Evolutionary conservation across 2,797 vertebrate species (phyloP).

Genomic region (Pelobates cultripes): DNA sequence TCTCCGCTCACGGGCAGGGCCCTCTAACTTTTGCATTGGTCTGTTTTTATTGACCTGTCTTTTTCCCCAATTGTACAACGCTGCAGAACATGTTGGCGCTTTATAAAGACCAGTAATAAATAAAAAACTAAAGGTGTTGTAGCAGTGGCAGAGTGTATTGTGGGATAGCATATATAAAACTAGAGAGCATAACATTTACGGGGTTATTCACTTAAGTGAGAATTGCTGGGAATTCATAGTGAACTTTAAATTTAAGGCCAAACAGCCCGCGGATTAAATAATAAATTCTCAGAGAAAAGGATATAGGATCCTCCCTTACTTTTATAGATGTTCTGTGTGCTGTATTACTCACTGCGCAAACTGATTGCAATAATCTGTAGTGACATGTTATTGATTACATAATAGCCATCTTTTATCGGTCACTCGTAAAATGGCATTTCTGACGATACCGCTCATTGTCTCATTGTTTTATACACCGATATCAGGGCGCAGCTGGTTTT

Average conservation of each 20-base stretch:
- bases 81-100: too few relatives aligned
- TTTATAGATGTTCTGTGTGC: slow-evolving; percentile 30
- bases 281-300: slow-evolving; percentile 4
- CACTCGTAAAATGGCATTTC: background rate
- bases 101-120: too few relatives aligned
- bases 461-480: background rate
- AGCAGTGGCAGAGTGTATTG: background rate
- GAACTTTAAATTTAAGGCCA: too few relatives aligned
- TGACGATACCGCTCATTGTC: background rate
- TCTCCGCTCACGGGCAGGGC: too few relatives aligned
- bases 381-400: slow-evolving; percentile 9
- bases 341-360: slow-evolving; percentile 29
- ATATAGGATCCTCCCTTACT: slow-evolving; percentile 29
- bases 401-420: background rate
- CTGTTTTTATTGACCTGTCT: too few relatives aligned
- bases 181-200: too few relatives aligned
- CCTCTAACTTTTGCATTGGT: too few relatives aligned
- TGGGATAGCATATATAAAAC: background rate
- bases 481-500: background rate
- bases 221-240: too few relatives aligned
- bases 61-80: too few relatives aligned
- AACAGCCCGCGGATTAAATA: slow-evolving; percentile 10
- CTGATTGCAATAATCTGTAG: slow-evolving; percentile 10
- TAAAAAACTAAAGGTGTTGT: too few relatives aligned
- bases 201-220: too few relatives aligned